Evolutionary conservation across 2,113 vertebrate genomes (phyloP), one percentile per base, ranked within the genome.

Genomic region (Bos javanicus): DNA sequence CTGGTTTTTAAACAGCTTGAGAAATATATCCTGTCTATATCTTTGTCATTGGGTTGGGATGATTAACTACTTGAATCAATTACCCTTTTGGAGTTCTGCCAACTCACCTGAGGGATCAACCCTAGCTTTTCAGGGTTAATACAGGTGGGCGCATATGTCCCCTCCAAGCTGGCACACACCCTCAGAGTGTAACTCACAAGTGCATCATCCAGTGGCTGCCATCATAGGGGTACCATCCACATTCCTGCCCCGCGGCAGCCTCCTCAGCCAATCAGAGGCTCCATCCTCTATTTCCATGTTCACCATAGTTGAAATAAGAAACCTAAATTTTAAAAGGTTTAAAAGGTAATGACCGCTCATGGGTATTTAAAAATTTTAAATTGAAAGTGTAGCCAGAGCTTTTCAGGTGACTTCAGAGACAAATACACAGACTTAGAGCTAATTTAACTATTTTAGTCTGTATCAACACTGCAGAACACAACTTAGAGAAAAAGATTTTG

Each of bases 381-480:
- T 46, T 56, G 30, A 57, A 91, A 52, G 56, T 84, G 1, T 28
- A 50, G 54, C 28, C 36, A 52, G 59, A 90, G 33, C 17, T 54
- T 94, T 85, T 87, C 11, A 76, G 48, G 87, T 80, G 60, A 25
- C 82, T 95, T 97, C 60, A 89, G 94, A 78, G 39, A 92, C 11
- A 81, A 71, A 93, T 67, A 54, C 92, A 81, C 64, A 43, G 88
- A 39, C 25, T 4, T 54, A 91, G 78, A 56, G 25, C 25, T 6
- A 9, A 80, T 64, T 81, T 96, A 93, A 64, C 86, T 80, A 48
- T 91, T 90, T 95, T 43, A 85, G 85, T 36, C 2, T 60, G 14
- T 17, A 71, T 71, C 23, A 82, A 2, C 23, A 7, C 39, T 28
- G 10, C 21, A 80, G 59, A 57, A 67, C 25, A 52, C 92, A 85